Evolutionary conservation across 2,113 vertebrate genomes (phyloP).

Genomic region (Ictalurus furcatus): DNA sequence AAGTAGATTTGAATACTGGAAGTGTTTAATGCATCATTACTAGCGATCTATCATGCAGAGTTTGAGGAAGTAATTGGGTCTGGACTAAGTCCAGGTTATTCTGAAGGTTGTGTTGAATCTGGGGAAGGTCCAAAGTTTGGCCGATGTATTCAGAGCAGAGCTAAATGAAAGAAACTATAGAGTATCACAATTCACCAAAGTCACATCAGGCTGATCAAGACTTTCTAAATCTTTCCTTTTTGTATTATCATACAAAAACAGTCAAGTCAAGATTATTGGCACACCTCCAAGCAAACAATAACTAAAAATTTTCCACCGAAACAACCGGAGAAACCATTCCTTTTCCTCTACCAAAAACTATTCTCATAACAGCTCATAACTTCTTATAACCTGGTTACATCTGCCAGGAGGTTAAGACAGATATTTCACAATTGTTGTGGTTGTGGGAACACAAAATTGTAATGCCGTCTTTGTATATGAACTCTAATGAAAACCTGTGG

Average conservation of each 20-base stretch:
- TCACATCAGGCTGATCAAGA: background rate
- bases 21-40: constrained; percentile 21
- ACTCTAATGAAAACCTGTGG: background rate
- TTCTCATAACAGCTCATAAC: background rate
- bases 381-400: background rate
- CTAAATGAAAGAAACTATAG: background rate
- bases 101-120: constrained; percentile 14
- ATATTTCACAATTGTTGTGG: background rate
- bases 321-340: background rate
- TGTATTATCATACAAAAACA: background rate
- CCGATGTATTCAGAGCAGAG: background rate
- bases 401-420: background rate
- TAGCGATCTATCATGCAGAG: constrained; percentile 18
- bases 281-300: background rate
- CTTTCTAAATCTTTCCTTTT: background rate
- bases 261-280: background rate
- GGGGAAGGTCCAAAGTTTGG: background rate
- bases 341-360: background rate
- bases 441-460: background rate
- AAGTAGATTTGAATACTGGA: background rate
- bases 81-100: constrained; percentile 22
- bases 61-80: background rate
- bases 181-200: background rate
- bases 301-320: background rate
- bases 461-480: background rate